These are phyloP conservation scores for Propsilocerus akamusi DNA, from an alignment of 1,140 invertebrate species.

Conservation along the genomic window DNA sequence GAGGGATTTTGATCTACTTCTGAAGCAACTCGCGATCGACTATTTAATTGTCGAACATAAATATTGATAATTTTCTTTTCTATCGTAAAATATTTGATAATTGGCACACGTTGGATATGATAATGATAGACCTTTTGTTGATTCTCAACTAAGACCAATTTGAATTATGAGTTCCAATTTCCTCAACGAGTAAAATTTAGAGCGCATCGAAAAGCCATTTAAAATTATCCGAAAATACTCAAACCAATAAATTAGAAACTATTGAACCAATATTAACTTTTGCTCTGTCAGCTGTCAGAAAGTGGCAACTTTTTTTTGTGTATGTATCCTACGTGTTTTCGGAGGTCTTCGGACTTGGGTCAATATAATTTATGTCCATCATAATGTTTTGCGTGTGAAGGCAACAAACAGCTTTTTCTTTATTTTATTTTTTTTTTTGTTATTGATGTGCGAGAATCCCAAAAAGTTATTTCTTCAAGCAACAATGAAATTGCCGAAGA, in stretches of 20 bases:
- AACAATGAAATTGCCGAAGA: no score
- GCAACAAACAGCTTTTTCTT: no score
- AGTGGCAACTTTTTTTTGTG: not conserved
- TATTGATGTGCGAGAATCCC: no score
- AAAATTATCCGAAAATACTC: not conserved
- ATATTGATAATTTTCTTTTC: not conserved
- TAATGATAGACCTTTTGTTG: no score
- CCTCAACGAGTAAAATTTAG: not conserved
- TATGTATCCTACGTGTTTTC: no score
- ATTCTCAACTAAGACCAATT: no score
- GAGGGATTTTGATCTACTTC: not conserved
- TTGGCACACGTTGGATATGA: constrained; percentile 1
- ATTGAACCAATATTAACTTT: constrained; percentile 2
- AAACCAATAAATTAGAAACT: not conserved
- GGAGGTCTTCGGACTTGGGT: not conserved
- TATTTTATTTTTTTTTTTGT: no score
- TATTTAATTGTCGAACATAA: not conserved
- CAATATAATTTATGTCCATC: constrained; percentile 4
- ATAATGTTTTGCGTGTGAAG: no score
- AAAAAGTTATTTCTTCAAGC: no score
- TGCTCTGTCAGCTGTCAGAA: not conserved
- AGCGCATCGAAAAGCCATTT: not conserved
- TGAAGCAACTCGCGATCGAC: not conserved
- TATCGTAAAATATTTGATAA: not conserved
- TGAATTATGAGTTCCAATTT: no score